These are phyloP conservation scores for Menidia beryllina DNA, from an alignment of 2,113 vertebrate species.

Conservation along the genomic window DNA sequence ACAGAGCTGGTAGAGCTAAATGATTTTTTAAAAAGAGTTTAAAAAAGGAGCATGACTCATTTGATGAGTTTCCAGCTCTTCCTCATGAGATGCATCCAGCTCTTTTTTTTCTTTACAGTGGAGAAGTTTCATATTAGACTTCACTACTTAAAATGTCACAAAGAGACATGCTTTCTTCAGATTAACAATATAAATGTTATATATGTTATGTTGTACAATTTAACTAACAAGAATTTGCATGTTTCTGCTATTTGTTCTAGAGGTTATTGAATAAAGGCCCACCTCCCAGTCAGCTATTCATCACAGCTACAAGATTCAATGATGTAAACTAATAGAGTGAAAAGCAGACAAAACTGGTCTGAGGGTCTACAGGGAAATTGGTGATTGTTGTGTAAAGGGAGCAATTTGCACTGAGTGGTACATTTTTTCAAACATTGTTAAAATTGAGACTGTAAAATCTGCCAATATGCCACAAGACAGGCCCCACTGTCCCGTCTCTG, in stretches of 20 bases:
- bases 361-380: slow-evolving; percentile 61
- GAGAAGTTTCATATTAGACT: slow-evolving; percentile 52
- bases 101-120: slow-evolving; percentile 33
- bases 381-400: slow-evolving; percentile 72
- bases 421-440: slow-evolving; percentile 74
- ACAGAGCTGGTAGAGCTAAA: slow-evolving; percentile 41
- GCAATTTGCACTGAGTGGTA: slow-evolving; percentile 72
- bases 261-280: slow-evolving; percentile 52
- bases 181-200: slow-evolving; percentile 31
- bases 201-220: slow-evolving; percentile 41
- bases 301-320: slow-evolving; percentile 52
- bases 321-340: slow-evolving; percentile 69
- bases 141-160: slow-evolving; percentile 20
- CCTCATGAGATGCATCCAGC: slow-evolving; percentile 35
- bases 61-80: slow-evolving; percentile 35
- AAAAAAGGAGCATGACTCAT: slow-evolving; percentile 59
- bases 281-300: slow-evolving; percentile 61
- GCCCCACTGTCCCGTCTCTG: slow-evolving; percentile 44
- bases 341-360: slow-evolving; percentile 59
- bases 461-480: slow-evolving; percentile 62
- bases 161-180: slow-evolving; percentile 29
- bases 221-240: slow-evolving; percentile 51
- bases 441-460: slow-evolving; percentile 69
- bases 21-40: too few species aligned
- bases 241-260: slow-evolving; percentile 47